phyloP scores from a whole-genome alignment of 2,113 vertebrate genomes.

The Lanius ludovicianus region DNA sequence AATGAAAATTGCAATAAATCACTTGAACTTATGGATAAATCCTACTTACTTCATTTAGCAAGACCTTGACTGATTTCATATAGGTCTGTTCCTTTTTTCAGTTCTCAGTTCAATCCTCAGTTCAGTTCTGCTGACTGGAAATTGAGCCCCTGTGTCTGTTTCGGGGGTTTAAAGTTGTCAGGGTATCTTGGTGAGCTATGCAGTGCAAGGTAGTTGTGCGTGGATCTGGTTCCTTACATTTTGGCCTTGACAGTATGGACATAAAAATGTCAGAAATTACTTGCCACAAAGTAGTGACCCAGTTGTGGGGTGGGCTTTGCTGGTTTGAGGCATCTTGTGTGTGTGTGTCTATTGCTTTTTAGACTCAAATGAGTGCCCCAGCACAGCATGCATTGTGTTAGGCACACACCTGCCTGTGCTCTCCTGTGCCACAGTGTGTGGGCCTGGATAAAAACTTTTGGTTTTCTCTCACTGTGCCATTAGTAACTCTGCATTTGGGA shows the following conservation, averaged over 20 bases:
- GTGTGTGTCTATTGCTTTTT: not conserved
- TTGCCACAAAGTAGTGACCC: not conserved
- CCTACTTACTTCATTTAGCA: not conserved
- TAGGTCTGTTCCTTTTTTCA: slow-evolving; percentile 28
- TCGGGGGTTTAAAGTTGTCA: not conserved
- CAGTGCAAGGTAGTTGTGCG: not conserved
- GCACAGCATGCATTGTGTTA: not conserved
- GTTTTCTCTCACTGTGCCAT: not conserved
- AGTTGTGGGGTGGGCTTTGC: not conserved
- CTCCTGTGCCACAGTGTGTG: not conserved
- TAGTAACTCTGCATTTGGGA: not conserved
- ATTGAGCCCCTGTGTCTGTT: not conserved
- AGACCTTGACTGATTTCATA: not conserved
- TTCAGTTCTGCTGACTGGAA: slow-evolving; percentile 27
- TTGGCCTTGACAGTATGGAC: not conserved
- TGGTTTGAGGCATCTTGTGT: not conserved
- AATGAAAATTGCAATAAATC: not conserved
- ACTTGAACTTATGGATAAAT: not conserved
- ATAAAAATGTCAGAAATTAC: not conserved
- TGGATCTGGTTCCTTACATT: not conserved
- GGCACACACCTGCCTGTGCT: not conserved
- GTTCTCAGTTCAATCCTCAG: slow-evolving; percentile 32
- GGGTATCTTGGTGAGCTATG: not conserved
- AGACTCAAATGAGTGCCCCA: not conserved
- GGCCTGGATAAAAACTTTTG: not conserved